phyloP scores from a whole-genome alignment of 2,113 vertebrate genomes.

The Bombycilla garrulus region DNA sequence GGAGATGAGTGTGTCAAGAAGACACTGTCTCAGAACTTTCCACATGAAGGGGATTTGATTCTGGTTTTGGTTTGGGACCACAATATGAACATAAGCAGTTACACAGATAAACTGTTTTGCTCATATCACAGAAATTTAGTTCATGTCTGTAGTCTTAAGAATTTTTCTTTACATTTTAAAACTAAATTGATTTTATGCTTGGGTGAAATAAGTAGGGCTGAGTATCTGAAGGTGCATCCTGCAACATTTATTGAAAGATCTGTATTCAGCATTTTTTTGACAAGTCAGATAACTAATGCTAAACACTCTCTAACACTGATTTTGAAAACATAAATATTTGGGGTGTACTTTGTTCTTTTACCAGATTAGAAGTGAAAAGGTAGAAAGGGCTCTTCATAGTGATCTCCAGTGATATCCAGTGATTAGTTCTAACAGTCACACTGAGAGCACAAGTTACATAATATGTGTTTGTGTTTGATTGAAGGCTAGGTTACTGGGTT shows the following conservation, averaged over 20 bases:
- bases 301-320: background rate
- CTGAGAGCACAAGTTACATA: background rate
- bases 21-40: background rate
- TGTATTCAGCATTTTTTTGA: background rate
- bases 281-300: background rate
- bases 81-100: background rate
- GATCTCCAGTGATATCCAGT: no score
- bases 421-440: background rate
- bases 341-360: background rate
- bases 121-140: background rate
- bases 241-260: background rate
- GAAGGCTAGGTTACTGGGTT: background rate
- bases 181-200: background rate
- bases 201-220: background rate
- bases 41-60: background rate
- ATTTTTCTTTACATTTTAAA: background rate
- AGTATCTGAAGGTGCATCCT: background rate
- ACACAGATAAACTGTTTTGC: background rate
- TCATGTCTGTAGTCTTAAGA: background rate
- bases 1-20: background rate
- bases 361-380: background rate
- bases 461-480: background rate
- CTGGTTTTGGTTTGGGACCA: background rate
- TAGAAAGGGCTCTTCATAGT: background rate
- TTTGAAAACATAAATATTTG: background rate